Percentiles rank a stretch among this genome's conserved stretches.
Conservation (phyloP, 2,888 invertebrate species). For the Hermaeophaga mercurialis region DNA sequence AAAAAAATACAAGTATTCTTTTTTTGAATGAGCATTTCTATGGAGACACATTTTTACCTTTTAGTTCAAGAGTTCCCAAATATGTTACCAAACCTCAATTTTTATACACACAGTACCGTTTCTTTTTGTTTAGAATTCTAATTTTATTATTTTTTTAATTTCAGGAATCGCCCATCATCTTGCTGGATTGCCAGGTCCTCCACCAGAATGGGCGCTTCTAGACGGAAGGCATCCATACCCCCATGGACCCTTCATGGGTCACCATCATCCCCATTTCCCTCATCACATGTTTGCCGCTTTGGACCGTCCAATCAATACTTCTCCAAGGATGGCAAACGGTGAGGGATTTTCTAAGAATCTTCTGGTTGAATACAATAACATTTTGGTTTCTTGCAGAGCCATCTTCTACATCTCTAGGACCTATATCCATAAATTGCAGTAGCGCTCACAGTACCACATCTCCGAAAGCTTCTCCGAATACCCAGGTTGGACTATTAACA, state of each 20-base stretch:
- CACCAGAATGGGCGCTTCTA: conserved; percentile 64
- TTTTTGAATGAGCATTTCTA: too few relatives aligned
- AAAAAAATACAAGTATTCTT: too few relatives aligned
- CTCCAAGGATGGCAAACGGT: conserved; percentile 61
- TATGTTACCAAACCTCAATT: too few relatives aligned
- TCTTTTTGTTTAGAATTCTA: too few relatives aligned
- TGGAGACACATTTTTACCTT: too few relatives aligned
- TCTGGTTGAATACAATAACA: too few relatives aligned
- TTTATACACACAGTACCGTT: too few relatives aligned
- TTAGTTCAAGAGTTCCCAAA: too few relatives aligned
- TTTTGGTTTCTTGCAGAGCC: conserved; percentile 48
- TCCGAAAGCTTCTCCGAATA: conserved; percentile 66
- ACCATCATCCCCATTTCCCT: conserved; percentile 60
- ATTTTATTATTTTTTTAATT: too few relatives aligned
- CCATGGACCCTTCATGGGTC: conserved; percentile 61
- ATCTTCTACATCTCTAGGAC: conserved; percentile 54
- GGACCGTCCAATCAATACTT: conserved; percentile 63
- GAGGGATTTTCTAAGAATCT: conserved; percentile 41
- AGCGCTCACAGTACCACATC: conserved; percentile 74
- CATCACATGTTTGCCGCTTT: conserved; percentile 58
- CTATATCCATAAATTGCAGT: conserved; percentile 58
- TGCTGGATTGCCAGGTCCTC: conserved; percentile 72
- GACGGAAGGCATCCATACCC: conserved; percentile 60
- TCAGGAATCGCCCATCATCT: conserved; percentile 77
- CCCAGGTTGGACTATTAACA: conserved; percentile 55